A percentile compares a stretch with the other conserved stretches of the same genome.
Conservation (phyloP, 2,888 invertebrate species). For the Ecdyonurus torrentis region DNA sequence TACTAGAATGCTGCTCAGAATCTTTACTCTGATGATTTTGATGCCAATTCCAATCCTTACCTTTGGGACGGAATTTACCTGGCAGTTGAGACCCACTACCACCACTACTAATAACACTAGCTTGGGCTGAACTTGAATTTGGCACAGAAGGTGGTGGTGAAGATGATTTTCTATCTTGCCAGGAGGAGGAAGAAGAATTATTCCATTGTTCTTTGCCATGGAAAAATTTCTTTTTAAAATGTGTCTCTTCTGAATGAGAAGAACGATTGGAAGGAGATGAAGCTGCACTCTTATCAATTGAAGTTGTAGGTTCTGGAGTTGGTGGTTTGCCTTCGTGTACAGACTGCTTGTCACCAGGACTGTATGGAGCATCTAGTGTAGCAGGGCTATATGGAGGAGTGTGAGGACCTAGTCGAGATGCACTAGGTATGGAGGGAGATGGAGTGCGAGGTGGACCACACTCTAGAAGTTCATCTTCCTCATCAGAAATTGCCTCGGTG, state of each 20-base stretch:
- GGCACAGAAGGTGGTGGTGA: constrained; percentile 18
- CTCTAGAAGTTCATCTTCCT: constrained; percentile 22
- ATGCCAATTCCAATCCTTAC: constrained; percentile 56
- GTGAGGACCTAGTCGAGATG: constrained; percentile 12
- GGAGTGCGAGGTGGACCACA: constrained; percentile 37
- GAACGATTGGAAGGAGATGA: constrained; percentile 22
- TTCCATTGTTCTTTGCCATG: constrained; percentile 24
- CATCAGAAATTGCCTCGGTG: constrained; percentile 21
- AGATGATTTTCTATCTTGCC: constrained; percentile 10
- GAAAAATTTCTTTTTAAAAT: constrained; percentile 76
- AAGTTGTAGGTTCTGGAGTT: constrained; percentile 10
- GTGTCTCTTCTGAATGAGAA: constrained; percentile 24
- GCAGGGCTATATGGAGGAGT: constrained; percentile 17
- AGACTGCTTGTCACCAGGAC: constrained; percentile 15
- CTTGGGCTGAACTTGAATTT: constrained; percentile 13
- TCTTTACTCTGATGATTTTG: constrained; percentile 5
- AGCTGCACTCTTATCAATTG: constrained; percentile 17
- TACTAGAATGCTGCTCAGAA: neutral
- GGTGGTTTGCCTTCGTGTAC: constrained; percentile 2
- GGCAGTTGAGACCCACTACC: constrained; percentile 28
- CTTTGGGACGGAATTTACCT: constrained; percentile 52
- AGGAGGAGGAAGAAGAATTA: constrained; percentile 6
- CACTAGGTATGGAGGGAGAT: constrained; percentile 20
- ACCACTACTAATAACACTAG: neutral
- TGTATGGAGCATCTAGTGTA: constrained; percentile 21